Base-by-base conservation (phyloP, 1,140 invertebrate species). In the Proales similis region DNA sequence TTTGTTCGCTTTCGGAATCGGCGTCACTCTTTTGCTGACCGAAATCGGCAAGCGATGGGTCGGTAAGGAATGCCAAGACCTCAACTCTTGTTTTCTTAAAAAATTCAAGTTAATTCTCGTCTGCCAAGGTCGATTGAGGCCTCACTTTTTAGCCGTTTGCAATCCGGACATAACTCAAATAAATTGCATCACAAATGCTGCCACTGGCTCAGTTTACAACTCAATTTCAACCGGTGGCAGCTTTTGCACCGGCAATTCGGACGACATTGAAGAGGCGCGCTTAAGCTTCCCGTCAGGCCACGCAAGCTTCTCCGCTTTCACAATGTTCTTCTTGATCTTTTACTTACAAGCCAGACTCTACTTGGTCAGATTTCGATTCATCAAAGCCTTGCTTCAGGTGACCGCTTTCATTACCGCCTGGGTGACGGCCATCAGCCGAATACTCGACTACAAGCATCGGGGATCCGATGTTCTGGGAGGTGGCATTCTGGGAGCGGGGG, bases 391-490 rank as follows among this genome's bases (percentile, higher is more conserved):
- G 4, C 20, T 61, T 61, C 57, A 61, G 47, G 33, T 45, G 26
- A 14, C 26, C 3, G 39, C 39, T 32, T 45, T 61, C 27, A 45
- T 45, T 22, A 36, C 42, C 26, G 14, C 27, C 3, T 61, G 45
- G 45, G 24, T 46, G n/a, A 61, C 57, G n/a, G 26, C 22, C 17
- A 45, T 61, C 4, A 85, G 87, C 3, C 80, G 91, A 22, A 82
- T 96, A 19, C 88, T 87, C 1, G 86, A 96, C 79, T 91, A 94
- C 76, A 95, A 94, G 76, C 92, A 97, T 76, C 91, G 96, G 70
- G 93, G 89, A 87, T 89, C 86, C 70, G 86, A 87, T 73, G 85
- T 87, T 2, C 71, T 85, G 3, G 79, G 80, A 63, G 86, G 86
- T 6, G 75, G 77, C 5, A 62, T 80, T 27, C 75, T 85, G 62